Evolutionary conservation across 2,797 vertebrate genomes (phyloP), one percentile per base, ranked within the genome.

Genomic region (Onychomys torridus): DNA sequence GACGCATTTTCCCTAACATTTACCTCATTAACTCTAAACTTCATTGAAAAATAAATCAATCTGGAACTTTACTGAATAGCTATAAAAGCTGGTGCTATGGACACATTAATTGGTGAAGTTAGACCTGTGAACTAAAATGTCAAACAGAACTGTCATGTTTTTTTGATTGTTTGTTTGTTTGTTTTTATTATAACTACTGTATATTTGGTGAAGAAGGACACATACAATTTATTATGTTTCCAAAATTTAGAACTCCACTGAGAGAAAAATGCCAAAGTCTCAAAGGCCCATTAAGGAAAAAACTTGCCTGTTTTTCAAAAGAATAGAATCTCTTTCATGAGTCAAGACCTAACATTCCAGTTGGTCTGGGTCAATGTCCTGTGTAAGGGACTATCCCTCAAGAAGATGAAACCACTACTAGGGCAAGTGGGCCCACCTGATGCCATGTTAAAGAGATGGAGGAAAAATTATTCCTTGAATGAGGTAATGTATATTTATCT

Each of bases 21-120:
- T 97, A 95, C 81, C 82, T 98, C 84, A 90, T 93, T 97, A 97
- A 93, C 63, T 93, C n/a, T 89, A 88, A 93, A 96, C 67, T 95
- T 96, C 89, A 97, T 75, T 85, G 83, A 95, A 90, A 49, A 92
- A 89, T 85, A 89, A 97, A 94, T 97, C 77, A 96, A 96, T 89
- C 95, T 92, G 61, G 40, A 96, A 94, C 73, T n/a, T 90, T 76
- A 90, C 43, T 90, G 67, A 83, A 91, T 6, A 95, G 23, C 69
- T 96, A 76, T 90, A 76, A 95, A 95, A 91, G 29, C 4, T 55
- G 12, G 46, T 96, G 82, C 46, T 90, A 29, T 97, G 61, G 52
- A 84, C 27, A 90, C 21, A 87, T 84, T 97, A 90, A 96, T 93
- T 92, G 49, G 23, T 89, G 78, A 96, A 37, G 71, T 92, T 88